phyloP scores from a whole-genome alignment of 2,797 vertebrate genomes.

The Falco novaeseelandiae region DNA sequence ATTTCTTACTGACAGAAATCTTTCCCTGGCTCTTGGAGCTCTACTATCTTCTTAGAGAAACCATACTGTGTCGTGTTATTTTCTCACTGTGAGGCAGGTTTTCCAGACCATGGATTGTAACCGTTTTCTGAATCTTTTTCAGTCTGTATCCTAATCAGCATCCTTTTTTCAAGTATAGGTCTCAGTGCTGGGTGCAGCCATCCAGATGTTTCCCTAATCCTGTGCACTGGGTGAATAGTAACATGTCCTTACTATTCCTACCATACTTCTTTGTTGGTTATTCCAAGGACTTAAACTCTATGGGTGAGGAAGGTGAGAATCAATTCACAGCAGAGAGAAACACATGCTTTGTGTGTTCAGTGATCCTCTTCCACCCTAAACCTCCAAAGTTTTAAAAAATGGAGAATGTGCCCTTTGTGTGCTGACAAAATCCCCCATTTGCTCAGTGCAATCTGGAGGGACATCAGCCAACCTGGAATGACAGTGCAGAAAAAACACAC shows the following conservation, averaged over 20 bases:
- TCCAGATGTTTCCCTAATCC: neutral
- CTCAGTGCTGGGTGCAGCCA: neutral
- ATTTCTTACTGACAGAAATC: neutral
- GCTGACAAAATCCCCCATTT: neutral
- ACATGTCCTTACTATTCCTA: neutral
- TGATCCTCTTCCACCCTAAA: neutral
- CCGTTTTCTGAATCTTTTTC: neutral
- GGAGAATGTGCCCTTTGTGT: neutral
- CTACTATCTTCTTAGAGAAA: neutral
- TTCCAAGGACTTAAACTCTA: neutral
- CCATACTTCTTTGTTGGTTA: neutral
- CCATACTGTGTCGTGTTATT: neutral
- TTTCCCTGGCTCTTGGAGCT: neutral
- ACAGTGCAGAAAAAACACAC: neutral
- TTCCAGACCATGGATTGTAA: neutral
- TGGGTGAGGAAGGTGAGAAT: neutral
- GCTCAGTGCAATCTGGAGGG: neutral
- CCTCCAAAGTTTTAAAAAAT: neutral
- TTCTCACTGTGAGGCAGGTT: neutral
- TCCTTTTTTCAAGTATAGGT: neutral
- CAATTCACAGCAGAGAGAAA: neutral
- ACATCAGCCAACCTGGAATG: neutral
- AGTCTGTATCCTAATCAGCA: neutral
- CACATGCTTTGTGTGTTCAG: neutral
- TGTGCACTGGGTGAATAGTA: neutral